A percentile compares a stretch with the other conserved stretches of the same genome.
These are phyloP conservation scores for Plagodis pulveraria DNA, from an alignment of 2,888 invertebrate species.

Conservation along the genomic window DNA sequence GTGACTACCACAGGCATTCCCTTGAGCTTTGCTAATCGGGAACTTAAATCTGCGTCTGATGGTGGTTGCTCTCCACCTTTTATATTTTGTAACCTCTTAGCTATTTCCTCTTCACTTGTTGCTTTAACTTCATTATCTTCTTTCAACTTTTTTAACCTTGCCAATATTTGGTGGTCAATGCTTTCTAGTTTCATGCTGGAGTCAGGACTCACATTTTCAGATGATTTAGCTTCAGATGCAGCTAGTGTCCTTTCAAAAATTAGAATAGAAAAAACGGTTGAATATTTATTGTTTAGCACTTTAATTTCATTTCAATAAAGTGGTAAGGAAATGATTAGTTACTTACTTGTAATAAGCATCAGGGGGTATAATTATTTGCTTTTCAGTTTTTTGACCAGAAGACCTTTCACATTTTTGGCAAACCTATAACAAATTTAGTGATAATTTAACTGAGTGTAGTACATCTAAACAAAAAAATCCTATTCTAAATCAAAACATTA, in stretches of 20 bases:
- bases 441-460: background rate
- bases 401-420: constrained; percentile 67
- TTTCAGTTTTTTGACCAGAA: constrained; percentile 28
- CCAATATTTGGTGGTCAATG: constrained; percentile 86
- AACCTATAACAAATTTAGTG: constrained; percentile 51
- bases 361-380: constrained; percentile 57
- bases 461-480: background rate
- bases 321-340: background rate
- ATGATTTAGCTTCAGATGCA: constrained; percentile 14
- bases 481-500: too few species aligned
- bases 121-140: constrained; percentile 62
- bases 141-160: constrained; percentile 88
- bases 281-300: background rate
- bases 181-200: constrained; percentile 34
- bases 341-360: constrained; percentile 85
- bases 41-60: constrained; percentile 87
- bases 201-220: constrained; percentile 4
- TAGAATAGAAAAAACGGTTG: background rate
- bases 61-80: constrained; percentile 71
- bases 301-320: background rate
- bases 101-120: constrained; percentile 56
- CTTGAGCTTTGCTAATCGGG: constrained; percentile 88
- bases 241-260: constrained; percentile 33
- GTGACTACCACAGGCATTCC: constrained; percentile 72
- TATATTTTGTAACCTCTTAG: constrained; percentile 61